Base-by-base conservation (phyloP, 1,140 invertebrate genomes). In the Ceratoteleas bidentatus region DNA sequence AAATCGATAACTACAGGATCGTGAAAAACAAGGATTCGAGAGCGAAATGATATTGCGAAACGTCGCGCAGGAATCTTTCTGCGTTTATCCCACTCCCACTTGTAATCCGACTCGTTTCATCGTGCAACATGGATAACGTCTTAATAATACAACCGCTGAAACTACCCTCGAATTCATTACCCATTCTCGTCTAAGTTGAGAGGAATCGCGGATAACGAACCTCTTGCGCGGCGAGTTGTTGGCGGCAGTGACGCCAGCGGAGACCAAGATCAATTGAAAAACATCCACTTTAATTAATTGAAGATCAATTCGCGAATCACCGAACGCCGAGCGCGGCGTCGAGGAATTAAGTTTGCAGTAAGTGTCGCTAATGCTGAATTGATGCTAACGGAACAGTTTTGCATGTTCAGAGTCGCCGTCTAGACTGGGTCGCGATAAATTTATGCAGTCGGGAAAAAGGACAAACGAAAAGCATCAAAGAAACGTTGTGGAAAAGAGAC, bases 181-280 rank as follows among this genome's bases (percentile, higher is more conserved):
- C 86, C 84, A 88, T 90, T 90, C 88, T 83, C 65, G 78, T 83
- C 82, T 85, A 82, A 76, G 80, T 84, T 73, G 68, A 84, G 82
- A 85, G 69, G 84, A 89, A 88, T 88, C 85, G 78, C 76, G 84
- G 83, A 89, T 90, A 90, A 90, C 86, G 89, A 90, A 90, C 84
- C 85, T 84, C 86, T 87, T 81, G 69, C 58, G 40, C 36, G 57
- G 73, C 77, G 75, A 85, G 70, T 68, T 58, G 81, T 86, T 74
- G 60, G 64, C 15, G 65, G 32, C 32, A 15, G 45, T 58, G 80
- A 79, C 73, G 69, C 52, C 54, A 66, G 54, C 62, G 56, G 75
- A 57, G 81, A 78, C 78, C 69, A 75, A 73, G 80, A 86, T 86
- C 87, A 85, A 88, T 90, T 87, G 85, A 86, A 87, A 87, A 87